These are phyloP conservation scores for Strigamia crassipes DNA, from an alignment of 2,888 invertebrate genomes.

Conservation along the genomic window DNA sequence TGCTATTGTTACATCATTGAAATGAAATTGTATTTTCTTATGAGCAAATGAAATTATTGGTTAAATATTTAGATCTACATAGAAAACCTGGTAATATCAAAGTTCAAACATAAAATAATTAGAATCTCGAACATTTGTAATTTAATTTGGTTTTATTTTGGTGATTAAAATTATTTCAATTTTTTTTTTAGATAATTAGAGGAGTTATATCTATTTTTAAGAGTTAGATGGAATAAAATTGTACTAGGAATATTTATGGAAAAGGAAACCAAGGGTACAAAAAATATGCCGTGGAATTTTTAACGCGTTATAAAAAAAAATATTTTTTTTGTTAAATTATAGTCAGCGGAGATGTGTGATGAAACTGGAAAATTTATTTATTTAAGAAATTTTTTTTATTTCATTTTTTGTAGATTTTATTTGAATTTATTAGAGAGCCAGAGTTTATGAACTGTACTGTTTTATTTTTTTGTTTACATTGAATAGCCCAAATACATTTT, in stretches of 20 bases:
- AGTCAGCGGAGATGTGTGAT: not conserved
- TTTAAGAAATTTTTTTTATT: not conserved
- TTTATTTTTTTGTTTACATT: not conserved
- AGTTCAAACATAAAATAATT: not conserved
- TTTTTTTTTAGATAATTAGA: not conserved
- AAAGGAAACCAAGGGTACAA: constrained; percentile 2
- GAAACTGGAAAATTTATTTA: constrained; percentile 4
- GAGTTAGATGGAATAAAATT: not conserved
- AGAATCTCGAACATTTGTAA: not conserved
- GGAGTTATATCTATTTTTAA: not conserved
- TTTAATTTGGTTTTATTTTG: not conserved
- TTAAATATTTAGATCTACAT: not conserved
- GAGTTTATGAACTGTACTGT: constrained; percentile 10
- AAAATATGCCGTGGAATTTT: constrained; percentile 8
- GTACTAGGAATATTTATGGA: constrained; percentile 3
- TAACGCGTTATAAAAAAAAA: not conserved
- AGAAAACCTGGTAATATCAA: not conserved
- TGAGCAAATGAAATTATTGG: not conserved
- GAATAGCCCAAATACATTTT: not conserved
- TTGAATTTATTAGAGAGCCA: not conserved
- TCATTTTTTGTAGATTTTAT: not conserved
- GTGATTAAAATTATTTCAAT: not conserved
- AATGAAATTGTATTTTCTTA: not conserved
- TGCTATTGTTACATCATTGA: too few species aligned
- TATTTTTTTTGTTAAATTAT: not conserved